Conservation (phyloP, 2,888 invertebrate genomes). For the Exephanes ischioxanthus region DNA sequence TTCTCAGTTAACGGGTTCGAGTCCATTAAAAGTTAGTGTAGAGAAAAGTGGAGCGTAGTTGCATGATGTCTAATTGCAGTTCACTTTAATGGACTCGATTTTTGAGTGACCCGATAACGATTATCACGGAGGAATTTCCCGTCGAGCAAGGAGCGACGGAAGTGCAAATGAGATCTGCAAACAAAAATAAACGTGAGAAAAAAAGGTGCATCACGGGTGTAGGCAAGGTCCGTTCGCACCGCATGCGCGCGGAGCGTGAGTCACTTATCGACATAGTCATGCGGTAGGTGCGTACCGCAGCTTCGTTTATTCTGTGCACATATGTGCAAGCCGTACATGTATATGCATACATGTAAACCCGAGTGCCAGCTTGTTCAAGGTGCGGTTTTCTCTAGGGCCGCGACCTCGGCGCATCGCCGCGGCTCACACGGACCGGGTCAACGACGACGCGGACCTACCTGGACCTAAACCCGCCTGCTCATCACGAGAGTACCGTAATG, state of each 20-base stretch:
- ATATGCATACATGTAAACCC: background rate
- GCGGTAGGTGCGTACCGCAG: slow-evolving; percentile 20
- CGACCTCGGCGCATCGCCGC: slow-evolving; percentile 59
- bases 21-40: no score
- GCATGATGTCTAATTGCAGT: background rate
- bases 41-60: no score
- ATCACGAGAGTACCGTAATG: slow-evolving; percentile 54
- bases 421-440: slow-evolving; percentile 35
- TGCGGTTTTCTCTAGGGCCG: slow-evolving; percentile 62
- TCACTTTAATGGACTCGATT: background rate
- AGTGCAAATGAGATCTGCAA: slow-evolving; percentile 8
- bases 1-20: no score
- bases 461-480: slow-evolving; percentile 26
- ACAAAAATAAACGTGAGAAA: background rate
- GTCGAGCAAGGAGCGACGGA: background rate
- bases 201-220: background rate
- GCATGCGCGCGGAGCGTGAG: slow-evolving; percentile 31
- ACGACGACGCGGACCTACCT: slow-evolving; percentile 24
- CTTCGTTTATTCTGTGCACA: slow-evolving; percentile 1
- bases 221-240: background rate
- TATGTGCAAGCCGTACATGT: background rate
- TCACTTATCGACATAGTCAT: slow-evolving; percentile 32
- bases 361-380: slow-evolving; percentile 53
- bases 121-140: slow-evolving; percentile 8
- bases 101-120: slow-evolving; percentile 8